Evolutionary conservation across 1,140 invertebrate species (phyloP), one percentile per base, ranked within the genome.

Genomic region (Nylanderia fulva): DNA sequence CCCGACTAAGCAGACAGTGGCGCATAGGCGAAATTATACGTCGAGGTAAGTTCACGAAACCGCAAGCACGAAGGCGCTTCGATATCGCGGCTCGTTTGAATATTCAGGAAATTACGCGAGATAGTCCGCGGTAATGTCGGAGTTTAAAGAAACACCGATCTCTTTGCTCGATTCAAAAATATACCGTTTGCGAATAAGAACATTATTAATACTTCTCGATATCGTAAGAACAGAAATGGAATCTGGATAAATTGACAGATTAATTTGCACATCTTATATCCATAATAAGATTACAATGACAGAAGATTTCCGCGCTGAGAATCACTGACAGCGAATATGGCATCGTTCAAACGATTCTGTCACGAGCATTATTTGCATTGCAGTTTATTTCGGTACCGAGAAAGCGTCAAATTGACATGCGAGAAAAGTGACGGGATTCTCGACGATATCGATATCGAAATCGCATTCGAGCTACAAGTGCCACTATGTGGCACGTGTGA

Each of bases 1-100:
- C 85, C 85, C 75, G 90, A 79, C 84, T 91, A 90, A 79, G 71
- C 85, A 84, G 87, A 84, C 90, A 90, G 91, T 91, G 89, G 90
- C 87, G 90, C 86, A 90, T 76, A 80, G 82, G 75, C 79, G 58
- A 74, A 85, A 84, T 91, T 84, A 86, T 90, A 79, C 82, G 82
- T 29, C 77, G 66, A 85, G 86, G 69, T 88, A 88, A 74, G 54
- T 74, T 5, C 60, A n/a, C 80, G 84, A 88, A 83, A 52, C 69
- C 75, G 77, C 85, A 45, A 63, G 36, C 82, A 52, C 74, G 58
- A 72, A 80, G 75, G 75, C 66, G 7, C 24, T 8, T 18, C 27
- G 77, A 84, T 79, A 68, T 75, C 36, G 60, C 18, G n/a, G 29
- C 45, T 60, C 13, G 8, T 39, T 33, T 71, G 64, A 80, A 80